phyloP scores from a whole-genome alignment of 2,113 vertebrate genomes.

The Triplophysa dalaica region DNA sequence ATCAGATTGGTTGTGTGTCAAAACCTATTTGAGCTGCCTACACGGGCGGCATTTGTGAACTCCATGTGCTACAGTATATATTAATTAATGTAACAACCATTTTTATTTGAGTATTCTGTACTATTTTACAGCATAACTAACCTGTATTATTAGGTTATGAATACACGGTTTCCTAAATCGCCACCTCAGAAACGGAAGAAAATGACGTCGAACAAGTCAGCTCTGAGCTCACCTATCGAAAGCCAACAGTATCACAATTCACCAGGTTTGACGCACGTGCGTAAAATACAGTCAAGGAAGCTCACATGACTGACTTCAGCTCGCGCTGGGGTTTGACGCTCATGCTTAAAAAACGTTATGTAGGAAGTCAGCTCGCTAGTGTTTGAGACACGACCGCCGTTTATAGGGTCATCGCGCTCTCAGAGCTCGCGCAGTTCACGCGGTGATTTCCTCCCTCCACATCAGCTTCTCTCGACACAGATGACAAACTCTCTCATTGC shows the following conservation, averaged over 20 bases:
- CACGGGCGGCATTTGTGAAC: not conserved
- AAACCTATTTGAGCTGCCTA: not conserved
- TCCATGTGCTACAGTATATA: too few species aligned
- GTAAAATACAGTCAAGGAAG: not conserved
- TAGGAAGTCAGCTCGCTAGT: not conserved
- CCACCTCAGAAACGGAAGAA: too few species aligned
- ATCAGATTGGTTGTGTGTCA: not conserved
- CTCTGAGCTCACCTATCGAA: too few species aligned
- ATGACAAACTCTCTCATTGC: not conserved
- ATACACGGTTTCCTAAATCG: too few species aligned
- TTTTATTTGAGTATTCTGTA: too few species aligned
- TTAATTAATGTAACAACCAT: too few species aligned
- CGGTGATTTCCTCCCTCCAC: not conserved
- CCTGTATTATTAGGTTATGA: too few species aligned
- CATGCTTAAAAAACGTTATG: too few species aligned
- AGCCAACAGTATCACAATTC: too few species aligned
- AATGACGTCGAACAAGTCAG: too few species aligned
- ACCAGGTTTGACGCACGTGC: not conserved
- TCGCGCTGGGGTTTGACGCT: not conserved
- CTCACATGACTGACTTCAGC: too few species aligned
- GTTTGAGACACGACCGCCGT: conserved; percentile 20
- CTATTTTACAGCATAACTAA: too few species aligned
- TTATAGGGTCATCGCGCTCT: conserved; percentile 25
- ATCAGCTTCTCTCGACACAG: not conserved
- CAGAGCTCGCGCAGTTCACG: conserved; percentile 17